Conservation (phyloP, 2,113 vertebrate species). For the Cephalopholis sonnerati region DNA sequence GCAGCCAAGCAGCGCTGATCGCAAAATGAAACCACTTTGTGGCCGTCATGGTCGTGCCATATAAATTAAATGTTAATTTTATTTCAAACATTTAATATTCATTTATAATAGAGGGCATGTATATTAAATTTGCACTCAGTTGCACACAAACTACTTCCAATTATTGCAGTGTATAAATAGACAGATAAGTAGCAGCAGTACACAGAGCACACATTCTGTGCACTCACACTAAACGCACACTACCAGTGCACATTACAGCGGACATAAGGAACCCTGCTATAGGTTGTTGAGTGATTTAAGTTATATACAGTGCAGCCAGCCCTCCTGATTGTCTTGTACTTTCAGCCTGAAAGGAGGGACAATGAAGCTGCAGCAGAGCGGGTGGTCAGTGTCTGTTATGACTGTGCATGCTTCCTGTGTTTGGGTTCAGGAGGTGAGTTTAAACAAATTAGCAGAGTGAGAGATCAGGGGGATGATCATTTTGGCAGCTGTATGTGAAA, state of each 20-base stretch:
- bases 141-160: not conserved
- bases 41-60: not conserved
- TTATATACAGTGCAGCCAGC: not conserved
- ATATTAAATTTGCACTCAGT: not conserved
- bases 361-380: conserved; percentile 4
- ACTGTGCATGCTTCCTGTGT: not conserved
- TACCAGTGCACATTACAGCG: not conserved
- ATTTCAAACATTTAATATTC: conserved; percentile 2
- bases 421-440: not conserved
- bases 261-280: not conserved
- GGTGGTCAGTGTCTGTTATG: not conserved
- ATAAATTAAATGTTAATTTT: conserved; percentile 1
- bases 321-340: conserved; percentile 2
- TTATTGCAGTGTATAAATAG: not conserved
- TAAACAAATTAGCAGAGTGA: not conserved
- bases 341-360: not conserved
- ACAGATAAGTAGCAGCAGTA: not conserved
- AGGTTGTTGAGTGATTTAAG: not conserved
- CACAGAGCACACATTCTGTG: not conserved
- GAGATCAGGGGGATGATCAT: not conserved
- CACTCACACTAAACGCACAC: not conserved
- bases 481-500: conserved; percentile 16
- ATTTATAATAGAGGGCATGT: not conserved
- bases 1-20: conserved; percentile 4
- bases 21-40: conserved; percentile 4